A percentile compares a stretch with the other conserved stretches of the same genome.
phyloP scores from a whole-genome alignment of 2,797 vertebrate species.

The Tokudaia tokunoshimensis region DNA sequence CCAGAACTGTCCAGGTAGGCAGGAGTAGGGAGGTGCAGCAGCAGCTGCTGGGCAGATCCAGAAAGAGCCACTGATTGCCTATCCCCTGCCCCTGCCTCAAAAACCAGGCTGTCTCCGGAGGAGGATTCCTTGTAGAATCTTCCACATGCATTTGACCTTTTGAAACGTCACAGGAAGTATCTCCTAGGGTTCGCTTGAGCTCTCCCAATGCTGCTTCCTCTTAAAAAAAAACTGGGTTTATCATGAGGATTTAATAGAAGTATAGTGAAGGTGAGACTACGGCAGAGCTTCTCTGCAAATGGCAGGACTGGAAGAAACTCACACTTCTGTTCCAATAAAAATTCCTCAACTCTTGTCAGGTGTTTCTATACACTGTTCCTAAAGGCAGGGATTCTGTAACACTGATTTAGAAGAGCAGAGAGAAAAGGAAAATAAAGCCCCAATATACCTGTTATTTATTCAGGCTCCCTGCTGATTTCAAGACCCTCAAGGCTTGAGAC shows the following conservation, averaged over 20 bases:
- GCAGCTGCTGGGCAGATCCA: neutral
- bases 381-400: constrained; percentile 24
- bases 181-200: neutral
- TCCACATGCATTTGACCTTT: neutral
- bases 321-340: neutral
- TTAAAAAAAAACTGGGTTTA: neutral
- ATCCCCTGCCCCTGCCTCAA: neutral
- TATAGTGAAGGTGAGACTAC: fast-evolving
- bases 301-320: neutral
- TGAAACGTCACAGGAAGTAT: fast-evolving
- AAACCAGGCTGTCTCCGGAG: fast-evolving
- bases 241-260: neutral
- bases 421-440: neutral
- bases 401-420: neutral
- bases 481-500: neutral
- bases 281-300: neutral
- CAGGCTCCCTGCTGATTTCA: neutral
- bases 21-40: fast-evolving
- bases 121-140: neutral
- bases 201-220: neutral
- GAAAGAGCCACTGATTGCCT: neutral
- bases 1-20: neutral
- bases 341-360: neutral
- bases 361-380: neutral
- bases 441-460: neutral